A percentile compares a stretch with the other conserved stretches of the same genome.
phyloP scores from a whole-genome alignment of 1,140 invertebrate species.

The Drosophila tsacasi region DNA sequence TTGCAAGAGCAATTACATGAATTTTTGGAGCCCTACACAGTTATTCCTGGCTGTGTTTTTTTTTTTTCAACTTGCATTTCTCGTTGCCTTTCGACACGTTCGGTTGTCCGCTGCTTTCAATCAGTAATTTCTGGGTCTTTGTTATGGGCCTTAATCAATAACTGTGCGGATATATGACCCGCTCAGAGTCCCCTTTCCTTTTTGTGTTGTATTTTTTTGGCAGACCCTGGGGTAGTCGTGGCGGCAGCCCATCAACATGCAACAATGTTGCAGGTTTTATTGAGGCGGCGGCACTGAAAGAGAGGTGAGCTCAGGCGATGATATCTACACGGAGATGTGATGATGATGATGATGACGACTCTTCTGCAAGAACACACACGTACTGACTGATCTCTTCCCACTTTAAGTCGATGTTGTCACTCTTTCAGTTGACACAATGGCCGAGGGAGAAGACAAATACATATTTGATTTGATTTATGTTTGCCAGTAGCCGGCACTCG shows the following conservation, averaged over 20 bases:
- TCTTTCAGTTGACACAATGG: constrained; percentile 8
- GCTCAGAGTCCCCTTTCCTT: background rate
- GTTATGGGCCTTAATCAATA: constrained; percentile 82
- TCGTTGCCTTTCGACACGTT: constrained; percentile 50
- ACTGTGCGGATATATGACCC: constrained; percentile 55
- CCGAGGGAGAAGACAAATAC: background rate
- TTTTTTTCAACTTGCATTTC: constrained; percentile 4
- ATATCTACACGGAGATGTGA: constrained; percentile 10
- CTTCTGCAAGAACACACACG: constrained; percentile 2
- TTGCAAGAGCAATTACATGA: constrained; percentile 72
- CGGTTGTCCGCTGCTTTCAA: constrained; percentile 57
- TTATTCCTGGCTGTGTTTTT: constrained; percentile 30
- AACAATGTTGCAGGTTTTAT: constrained; percentile 74
- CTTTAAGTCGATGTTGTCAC: background rate
- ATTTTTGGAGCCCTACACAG: constrained; percentile 59
- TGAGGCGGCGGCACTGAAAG: constrained; percentile 45
- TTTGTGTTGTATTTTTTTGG: background rate
- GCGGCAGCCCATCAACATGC: constrained; percentile 73
- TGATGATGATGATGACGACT: constrained; percentile 9
- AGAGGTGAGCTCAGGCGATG: constrained; percentile 26
- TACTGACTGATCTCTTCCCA: background rate
- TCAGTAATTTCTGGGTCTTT: constrained; percentile 64
- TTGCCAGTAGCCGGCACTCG: constrained; percentile 16
- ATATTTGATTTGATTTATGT: constrained; percentile 28
- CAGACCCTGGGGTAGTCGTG: constrained; percentile 51